Conservation (phyloP, 2,888 invertebrate species). For the Dexiosoma caninum region DNA sequence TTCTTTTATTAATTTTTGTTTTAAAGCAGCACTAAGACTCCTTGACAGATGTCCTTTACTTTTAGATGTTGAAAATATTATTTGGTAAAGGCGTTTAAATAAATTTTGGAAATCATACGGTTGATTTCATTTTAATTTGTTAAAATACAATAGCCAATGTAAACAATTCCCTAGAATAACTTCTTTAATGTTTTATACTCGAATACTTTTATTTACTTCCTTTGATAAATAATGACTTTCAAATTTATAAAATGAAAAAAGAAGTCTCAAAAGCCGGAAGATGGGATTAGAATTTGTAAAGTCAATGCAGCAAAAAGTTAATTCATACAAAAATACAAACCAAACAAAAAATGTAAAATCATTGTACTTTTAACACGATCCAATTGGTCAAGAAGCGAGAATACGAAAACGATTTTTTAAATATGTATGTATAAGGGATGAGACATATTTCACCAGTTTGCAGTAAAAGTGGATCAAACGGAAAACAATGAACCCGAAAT, state of each 20-base stretch:
- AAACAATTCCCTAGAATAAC: slow-evolving; percentile 7
- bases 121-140: slow-evolving; percentile 19
- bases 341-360: slow-evolving; percentile 34
- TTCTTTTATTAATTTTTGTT: no score
- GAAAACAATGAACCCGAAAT: slow-evolving; percentile 23
- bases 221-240: slow-evolving; percentile 54
- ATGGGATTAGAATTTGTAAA: slow-evolving; percentile 66
- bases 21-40: no score
- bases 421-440: slow-evolving; percentile 40
- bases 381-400: slow-evolving; percentile 44
- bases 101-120: slow-evolving; percentile 23
- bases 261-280: slow-evolving; percentile 61
- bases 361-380: slow-evolving; percentile 33
- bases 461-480: slow-evolving; percentile 4
- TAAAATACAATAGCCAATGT: neutral
- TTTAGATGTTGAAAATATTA: neutral
- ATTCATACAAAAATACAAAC: slow-evolving; percentile 68
- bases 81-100: slow-evolving; percentile 6
- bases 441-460: neutral
- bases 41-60: slow-evolving; percentile 14
- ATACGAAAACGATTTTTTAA: neutral
- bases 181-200: neutral
- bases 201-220: slow-evolving; percentile 24
- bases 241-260: neutral
- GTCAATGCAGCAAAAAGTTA: slow-evolving; percentile 75